Evolutionary conservation across 2,888 invertebrate genomes (phyloP).

Genomic region (Xylota sylvarum): DNA sequence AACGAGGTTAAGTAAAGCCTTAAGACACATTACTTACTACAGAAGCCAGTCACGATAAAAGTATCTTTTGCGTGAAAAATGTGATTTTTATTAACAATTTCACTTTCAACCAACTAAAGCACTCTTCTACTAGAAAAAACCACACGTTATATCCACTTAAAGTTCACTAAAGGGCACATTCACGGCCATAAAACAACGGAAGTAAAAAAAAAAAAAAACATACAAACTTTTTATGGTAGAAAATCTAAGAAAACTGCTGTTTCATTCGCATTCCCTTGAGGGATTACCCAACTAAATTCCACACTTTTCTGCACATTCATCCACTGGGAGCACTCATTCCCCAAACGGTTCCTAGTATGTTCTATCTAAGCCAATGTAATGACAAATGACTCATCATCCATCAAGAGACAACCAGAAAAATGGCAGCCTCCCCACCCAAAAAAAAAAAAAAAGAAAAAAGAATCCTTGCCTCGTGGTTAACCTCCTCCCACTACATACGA

Average conservation of each 20-base stretch:
- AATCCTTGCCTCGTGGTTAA: conserved; percentile 23
- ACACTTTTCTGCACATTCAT: conserved; percentile 55
- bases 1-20: not conserved
- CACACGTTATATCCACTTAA: conserved; percentile 29
- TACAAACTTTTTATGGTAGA: conserved; percentile 24
- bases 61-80: conserved; percentile 31
- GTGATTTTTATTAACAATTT: conserved; percentile 55
- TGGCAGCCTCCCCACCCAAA: conserved; percentile 18
- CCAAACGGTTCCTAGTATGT: not conserved
- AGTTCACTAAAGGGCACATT: conserved; percentile 44
- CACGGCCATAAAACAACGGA: conserved; percentile 30
- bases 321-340: conserved; percentile 20
- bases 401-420: conserved; percentile 55
- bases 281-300: conserved; percentile 44
- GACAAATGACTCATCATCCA: conserved; percentile 74
- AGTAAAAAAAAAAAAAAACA: not conserved
- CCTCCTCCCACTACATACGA: conserved; percentile 11
- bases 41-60: conserved; percentile 8
- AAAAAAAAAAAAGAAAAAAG: conserved; percentile 30
- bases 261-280: conserved; percentile 37
- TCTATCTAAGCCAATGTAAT: conserved; percentile 60
- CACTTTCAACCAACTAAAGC: conserved; percentile 26
- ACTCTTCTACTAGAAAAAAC: not conserved
- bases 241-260: conserved; percentile 63
- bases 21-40: not conserved